These are phyloP conservation scores for Octodonta nipae DNA, from an alignment of 2,888 invertebrate genomes.

Conservation along the genomic window DNA sequence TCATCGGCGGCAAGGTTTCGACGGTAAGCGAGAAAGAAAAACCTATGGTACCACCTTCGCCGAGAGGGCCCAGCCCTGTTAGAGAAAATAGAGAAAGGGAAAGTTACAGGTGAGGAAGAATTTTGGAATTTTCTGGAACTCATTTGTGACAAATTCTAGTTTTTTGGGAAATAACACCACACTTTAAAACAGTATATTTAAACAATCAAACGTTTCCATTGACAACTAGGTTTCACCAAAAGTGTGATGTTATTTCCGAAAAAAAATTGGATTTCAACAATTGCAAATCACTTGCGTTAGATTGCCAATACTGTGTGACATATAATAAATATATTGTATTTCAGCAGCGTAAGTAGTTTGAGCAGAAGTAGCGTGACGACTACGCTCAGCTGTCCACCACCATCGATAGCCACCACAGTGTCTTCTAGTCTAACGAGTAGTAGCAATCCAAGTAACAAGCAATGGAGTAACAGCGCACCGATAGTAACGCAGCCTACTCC, in stretches of 20 bases:
- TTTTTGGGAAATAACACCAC: too few relatives aligned
- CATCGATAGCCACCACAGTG: slow-evolving; percentile 34
- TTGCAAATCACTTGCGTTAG: too few relatives aligned
- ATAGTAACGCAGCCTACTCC: slow-evolving; percentile 9
- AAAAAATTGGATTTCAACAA: too few relatives aligned
- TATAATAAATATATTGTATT: slow-evolving; percentile 9
- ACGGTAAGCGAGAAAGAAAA: slow-evolving; percentile 13
- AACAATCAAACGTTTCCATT: too few relatives aligned
- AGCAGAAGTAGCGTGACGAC: slow-evolving; percentile 51
- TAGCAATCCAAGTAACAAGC: slow-evolving; percentile 14
- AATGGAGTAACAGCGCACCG: slow-evolving; percentile 15
- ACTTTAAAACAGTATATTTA: too few relatives aligned
- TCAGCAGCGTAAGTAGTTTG: slow-evolving; percentile 71
- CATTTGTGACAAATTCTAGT: too few relatives aligned
- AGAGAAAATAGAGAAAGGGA: slow-evolving; percentile 59
- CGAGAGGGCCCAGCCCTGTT: slow-evolving; percentile 55
- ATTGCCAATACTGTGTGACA: too few relatives aligned
- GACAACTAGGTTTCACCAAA: too few relatives aligned
- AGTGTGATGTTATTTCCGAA: too few relatives aligned
- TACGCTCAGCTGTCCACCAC: slow-evolving; percentile 31
- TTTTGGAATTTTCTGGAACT: too few relatives aligned
- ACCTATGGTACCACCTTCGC: slow-evolving; percentile 46
- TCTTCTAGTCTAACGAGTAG: slow-evolving; percentile 46
- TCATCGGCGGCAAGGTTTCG: slow-evolving; percentile 4
- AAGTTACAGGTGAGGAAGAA: slow-evolving; percentile 66